Base-by-base conservation (phyloP, 53 echinoderm and acorn worm genomes). In the Crossaster papposus region DNA sequence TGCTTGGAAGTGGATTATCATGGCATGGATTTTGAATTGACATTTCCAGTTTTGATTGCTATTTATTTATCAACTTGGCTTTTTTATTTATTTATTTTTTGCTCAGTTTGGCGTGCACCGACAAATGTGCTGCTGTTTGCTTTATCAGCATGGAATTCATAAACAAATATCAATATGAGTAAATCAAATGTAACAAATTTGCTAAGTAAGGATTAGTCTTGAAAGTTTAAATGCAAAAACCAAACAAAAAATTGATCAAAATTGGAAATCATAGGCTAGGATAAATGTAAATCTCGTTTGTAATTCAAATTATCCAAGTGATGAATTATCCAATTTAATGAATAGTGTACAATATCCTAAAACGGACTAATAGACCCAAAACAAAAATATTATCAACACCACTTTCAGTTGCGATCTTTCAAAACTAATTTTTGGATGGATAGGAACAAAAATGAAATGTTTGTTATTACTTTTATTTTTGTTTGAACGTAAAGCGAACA, bases 401-500 rank as follows among this genome's bases (percentile, higher is more conserved):
- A 78, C 17, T 14, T 78, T 11, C 2, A 81, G 20, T 63, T 33
- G 32, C 31, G 30, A 51, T 8, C 14, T 52, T 79, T 9, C 5
- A 55, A 36, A 35, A 0, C 36, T 35, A 74, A 74, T 14, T n/a
- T 74, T 5, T 71, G 29, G 44, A 71, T 30, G 30, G 32, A 26
- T 29, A 34, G 36, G 36, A 14, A 14, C 4, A 73, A 29, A 5
- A 36, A 4, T n/a, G 1, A 54, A 53, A 70, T 22, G 30, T 75
- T 72, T 84, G 65, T 53, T n/a, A n/a, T n/a, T 53, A 77, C 18
- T 24, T 51, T 7, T 85, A 82, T 87, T 87, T 76, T 87, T 77
- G 30, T 87, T 87, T 87, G 87, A 87, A 87, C 87, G 54, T 87
- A 87, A 87, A 87, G 87, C 87, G 62, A 87, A 30, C 87, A 87